Percentiles rank a stretch among this genome's conserved stretches.
Evolutionary conservation across 2,113 vertebrate species (phyloP).

Genomic region (Taxidea taxus): DNA sequence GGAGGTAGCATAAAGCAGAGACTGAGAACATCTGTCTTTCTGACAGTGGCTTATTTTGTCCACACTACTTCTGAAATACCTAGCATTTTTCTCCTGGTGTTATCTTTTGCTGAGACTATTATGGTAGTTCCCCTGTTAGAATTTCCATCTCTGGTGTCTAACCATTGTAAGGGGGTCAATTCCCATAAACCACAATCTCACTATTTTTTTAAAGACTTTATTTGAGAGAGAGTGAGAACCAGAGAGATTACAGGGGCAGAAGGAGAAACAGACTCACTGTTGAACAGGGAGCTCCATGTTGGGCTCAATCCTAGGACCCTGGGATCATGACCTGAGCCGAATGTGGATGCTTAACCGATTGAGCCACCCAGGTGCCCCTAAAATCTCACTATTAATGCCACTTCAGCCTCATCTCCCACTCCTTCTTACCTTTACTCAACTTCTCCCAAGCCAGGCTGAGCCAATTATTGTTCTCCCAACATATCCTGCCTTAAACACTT

Average conservation of each 20-base stretch:
- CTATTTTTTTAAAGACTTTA: not conserved
- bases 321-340: too few species aligned
- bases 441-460: not conserved
- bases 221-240: too few species aligned
- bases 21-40: not conserved
- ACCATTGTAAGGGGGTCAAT: not conserved
- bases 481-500: not conserved
- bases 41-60: not conserved
- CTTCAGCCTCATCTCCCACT: not conserved
- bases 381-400: not conserved
- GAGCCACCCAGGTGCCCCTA: not conserved
- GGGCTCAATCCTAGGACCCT: too few species aligned
- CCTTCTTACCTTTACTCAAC: not conserved
- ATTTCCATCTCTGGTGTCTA: not conserved
- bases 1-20: not conserved
- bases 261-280: too few species aligned
- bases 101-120: not conserved
- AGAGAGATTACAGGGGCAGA: too few species aligned
- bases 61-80: not conserved
- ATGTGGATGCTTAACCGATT: not conserved
- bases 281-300: too few species aligned
- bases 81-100: not conserved
- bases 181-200: not conserved
- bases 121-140: not conserved
- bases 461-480: not conserved